phyloP scores from a whole-genome alignment of 2,888 invertebrate species.

The Lasioglossum leucozonium region DNA sequence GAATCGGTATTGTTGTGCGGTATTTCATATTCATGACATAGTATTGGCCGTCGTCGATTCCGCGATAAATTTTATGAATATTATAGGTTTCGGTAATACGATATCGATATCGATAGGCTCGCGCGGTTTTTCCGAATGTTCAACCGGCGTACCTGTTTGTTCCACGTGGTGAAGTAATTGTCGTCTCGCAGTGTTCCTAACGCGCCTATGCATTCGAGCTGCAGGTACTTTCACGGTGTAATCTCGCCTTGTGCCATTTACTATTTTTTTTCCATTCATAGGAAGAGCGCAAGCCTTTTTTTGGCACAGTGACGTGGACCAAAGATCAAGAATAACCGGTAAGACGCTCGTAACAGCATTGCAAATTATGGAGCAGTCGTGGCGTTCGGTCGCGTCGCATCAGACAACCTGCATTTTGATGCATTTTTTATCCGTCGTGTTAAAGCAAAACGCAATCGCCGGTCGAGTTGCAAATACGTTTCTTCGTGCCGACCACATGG shows the following conservation, averaged over 20 bases:
- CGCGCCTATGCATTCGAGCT: conserved; percentile 21
- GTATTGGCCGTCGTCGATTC: not conserved
- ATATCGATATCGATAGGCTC: not conserved
- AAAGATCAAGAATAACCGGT: conserved; percentile 78
- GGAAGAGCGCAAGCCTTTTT: conserved; percentile 56
- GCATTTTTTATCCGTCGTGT: conserved; percentile 25
- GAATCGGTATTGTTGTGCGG: not conserved
- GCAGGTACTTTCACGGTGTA: conserved; percentile 52
- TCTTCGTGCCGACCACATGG: not conserved
- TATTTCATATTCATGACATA: not conserved
- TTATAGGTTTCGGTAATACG: not conserved
- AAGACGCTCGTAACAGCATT: conserved; percentile 19
- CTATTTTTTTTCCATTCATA: conserved; percentile 68
- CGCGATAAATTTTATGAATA: not conserved
- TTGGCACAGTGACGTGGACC: conserved; percentile 59
- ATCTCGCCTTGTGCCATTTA: conserved; percentile 68
- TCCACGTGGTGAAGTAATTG: not conserved
- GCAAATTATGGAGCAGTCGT: conserved; percentile 2
- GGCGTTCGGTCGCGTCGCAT: not conserved
- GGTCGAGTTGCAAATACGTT: not conserved
- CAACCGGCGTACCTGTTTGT: not conserved
- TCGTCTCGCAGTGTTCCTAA: not conserved
- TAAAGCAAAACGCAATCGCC: conserved; percentile 12
- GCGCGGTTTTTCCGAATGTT: not conserved
- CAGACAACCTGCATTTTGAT: conserved; percentile 12